Conservation (phyloP, 2,888 invertebrate genomes). For the Stenodema calcarata region DNA sequence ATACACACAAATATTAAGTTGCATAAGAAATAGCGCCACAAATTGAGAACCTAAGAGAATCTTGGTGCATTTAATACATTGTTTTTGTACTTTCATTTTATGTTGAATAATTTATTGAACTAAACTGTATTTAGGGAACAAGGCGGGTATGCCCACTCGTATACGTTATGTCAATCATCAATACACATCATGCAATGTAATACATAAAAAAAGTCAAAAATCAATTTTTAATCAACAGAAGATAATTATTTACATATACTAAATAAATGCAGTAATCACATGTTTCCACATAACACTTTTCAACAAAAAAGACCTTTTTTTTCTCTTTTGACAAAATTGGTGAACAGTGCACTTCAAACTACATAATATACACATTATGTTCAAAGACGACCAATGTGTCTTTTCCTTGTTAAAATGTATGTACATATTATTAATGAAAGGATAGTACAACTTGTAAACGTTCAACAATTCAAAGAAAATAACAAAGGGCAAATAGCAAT, state of each 20-base stretch:
- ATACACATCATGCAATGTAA: slow-evolving; percentile 35
- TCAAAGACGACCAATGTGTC: background rate
- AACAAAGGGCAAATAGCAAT: background rate
- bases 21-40: slow-evolving; percentile 52
- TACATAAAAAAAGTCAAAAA: slow-evolving; percentile 32
- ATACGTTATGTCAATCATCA: slow-evolving; percentile 50
- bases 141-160: slow-evolving; percentile 54
- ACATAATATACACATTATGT: slow-evolving; percentile 27
- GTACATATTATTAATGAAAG: slow-evolving; percentile 10
- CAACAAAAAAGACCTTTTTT: slow-evolving; percentile 4
- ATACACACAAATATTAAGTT: slow-evolving; percentile 54
- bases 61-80: slow-evolving; percentile 54
- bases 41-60: slow-evolving; percentile 54
- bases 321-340: background rate
- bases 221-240: slow-evolving; percentile 45
- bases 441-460: background rate
- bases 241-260: slow-evolving; percentile 53
- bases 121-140: slow-evolving; percentile 53
- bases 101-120: slow-evolving; percentile 52
- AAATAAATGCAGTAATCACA: slow-evolving; percentile 53
- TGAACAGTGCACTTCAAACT: background rate
- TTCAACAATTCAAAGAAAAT: slow-evolving; percentile 12
- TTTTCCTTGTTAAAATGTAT: slow-evolving; percentile 6
- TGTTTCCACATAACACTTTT: slow-evolving; percentile 28
- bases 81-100: slow-evolving; percentile 55